A percentile compares a stretch with the other conserved stretches of the same genome.
These are phyloP conservation scores for Acronicta leporina DNA, from an alignment of 2,888 invertebrate genomes.

Conservation along the genomic window DNA sequence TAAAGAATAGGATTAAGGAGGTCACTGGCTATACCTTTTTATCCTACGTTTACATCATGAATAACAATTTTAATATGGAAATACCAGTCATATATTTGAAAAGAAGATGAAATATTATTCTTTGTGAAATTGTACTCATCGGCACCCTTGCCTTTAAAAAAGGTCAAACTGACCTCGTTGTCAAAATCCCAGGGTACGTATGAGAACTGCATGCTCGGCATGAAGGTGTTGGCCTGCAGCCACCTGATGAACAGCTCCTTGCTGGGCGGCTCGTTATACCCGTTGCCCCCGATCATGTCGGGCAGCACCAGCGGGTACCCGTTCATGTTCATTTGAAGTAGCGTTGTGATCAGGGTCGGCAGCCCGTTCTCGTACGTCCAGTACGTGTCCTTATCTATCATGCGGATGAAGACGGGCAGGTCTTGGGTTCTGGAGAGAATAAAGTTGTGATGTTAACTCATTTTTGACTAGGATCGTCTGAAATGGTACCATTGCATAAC, in stretches of 20 bases:
- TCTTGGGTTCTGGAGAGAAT: conserved; percentile 89
- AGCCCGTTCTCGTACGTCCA: conserved; percentile 92
- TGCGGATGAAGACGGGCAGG: conserved; percentile 91
- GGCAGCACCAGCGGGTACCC: conserved; percentile 93
- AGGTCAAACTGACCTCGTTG: conserved; percentile 73
- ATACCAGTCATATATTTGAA: no score
- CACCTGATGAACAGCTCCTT: conserved; percentile 93
- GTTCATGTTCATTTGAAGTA: conserved; percentile 90
- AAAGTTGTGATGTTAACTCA: background rate
- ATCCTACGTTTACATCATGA: no score
- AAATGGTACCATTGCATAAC: no score
- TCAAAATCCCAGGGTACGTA: conserved; percentile 94
- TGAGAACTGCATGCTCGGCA: conserved; percentile 94
- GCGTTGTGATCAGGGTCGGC: conserved; percentile 92
- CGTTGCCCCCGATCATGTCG: conserved; percentile 93
- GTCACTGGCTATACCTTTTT: no score
- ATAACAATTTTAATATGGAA: no score
- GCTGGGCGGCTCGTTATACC: conserved; percentile 81
- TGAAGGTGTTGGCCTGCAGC: conserved; percentile 93
- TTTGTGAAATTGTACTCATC: no score
- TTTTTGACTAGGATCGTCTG: background rate
- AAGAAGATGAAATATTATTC: no score
- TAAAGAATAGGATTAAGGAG: no score
- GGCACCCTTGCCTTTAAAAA: background rate
- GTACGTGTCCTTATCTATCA: conserved; percentile 93